These are phyloP conservation scores for Propsilocerus akamusi DNA, from an alignment of 1,140 invertebrate species.

Conservation along the genomic window DNA sequence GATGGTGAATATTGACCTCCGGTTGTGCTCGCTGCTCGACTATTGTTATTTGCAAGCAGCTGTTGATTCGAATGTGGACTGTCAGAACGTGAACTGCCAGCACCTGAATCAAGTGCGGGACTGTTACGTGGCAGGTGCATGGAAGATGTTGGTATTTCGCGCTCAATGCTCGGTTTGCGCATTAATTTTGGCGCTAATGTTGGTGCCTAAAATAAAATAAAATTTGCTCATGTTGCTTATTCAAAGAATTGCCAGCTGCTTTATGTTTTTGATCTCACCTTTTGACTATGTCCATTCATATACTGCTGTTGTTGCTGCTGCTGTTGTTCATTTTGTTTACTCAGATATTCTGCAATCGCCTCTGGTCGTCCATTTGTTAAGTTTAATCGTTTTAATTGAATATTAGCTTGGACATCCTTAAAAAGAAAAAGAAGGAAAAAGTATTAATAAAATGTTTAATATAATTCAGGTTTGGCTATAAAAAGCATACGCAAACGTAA, in stretches of 20 bases:
- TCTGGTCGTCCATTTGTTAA: not conserved
- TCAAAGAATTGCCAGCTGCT: no score
- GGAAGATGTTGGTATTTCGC: conserved; percentile 34
- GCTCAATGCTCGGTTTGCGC: conserved; percentile 69
- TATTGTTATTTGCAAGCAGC: conserved; percentile 16
- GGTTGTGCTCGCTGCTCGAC: conserved; percentile 24
- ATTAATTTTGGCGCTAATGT: conserved; percentile 55
- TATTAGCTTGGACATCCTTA: not conserved
- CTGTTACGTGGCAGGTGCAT: conserved; percentile 47
- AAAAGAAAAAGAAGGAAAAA: not conserved
- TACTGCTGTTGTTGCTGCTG: no score
- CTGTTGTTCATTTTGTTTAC: conserved; percentile 3
- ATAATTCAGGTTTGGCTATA: not conserved
- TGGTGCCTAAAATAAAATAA: conserved; percentile 10
- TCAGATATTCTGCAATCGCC: not conserved
- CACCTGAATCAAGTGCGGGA: conserved; percentile 69
- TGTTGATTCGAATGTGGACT: conserved; percentile 51
- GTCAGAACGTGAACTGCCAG: conserved; percentile 72
- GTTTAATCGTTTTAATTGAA: no score
- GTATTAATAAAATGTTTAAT: not conserved
- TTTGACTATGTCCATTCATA: not conserved
- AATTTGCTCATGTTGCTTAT: not conserved
- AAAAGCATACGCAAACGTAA: no score
- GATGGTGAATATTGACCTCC: conserved; percentile 41
- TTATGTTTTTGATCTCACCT: no score